Evolutionary conservation across 2,113 vertebrate genomes (phyloP).

Genomic region (Puffinus mauretanicus): DNA sequence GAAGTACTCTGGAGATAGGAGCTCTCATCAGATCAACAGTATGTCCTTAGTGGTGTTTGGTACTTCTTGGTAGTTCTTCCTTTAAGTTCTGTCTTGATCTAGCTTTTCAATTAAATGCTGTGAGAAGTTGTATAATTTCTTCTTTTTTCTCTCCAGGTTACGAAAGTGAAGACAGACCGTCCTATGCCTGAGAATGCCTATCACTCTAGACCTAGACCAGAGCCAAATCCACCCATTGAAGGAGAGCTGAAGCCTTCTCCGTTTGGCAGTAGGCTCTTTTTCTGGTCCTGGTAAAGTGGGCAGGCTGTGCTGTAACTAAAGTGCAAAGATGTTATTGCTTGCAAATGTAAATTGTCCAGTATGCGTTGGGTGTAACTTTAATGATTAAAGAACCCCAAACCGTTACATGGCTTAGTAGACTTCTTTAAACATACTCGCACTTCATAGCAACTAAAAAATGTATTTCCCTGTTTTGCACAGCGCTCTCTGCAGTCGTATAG

Average conservation of each 20-base stretch:
- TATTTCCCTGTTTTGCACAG: neutral
- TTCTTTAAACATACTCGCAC: slow-evolving; percentile 45
- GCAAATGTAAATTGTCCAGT: neutral
- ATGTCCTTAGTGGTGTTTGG: neutral
- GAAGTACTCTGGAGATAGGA: neutral
- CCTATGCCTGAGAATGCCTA: slow-evolving; percentile 89
- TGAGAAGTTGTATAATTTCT: neutral
- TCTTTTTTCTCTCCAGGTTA: slow-evolving; percentile 79
- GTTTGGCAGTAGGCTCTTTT: slow-evolving; percentile 87
- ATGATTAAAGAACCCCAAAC: slow-evolving; percentile 67
- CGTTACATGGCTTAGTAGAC: slow-evolving; percentile 29
- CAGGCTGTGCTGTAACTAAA: neutral
- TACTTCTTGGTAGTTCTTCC: neutral
- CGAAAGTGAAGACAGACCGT: slow-evolving; percentile 91
- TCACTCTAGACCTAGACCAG: slow-evolving; percentile 86
- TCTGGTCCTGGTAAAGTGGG: slow-evolving; percentile 84
- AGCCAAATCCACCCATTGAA: slow-evolving; percentile 80
- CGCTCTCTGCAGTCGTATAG: slow-evolving; percentile 9
- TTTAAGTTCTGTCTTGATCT: neutral
- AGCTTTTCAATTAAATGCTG: neutral
- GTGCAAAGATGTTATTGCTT: neutral
- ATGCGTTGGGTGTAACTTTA: neutral
- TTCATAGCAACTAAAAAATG: neutral
- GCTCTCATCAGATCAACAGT: neutral
- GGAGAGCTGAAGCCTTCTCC: slow-evolving; percentile 85